Conservation (phyloP, 1,140 invertebrate genomes). For the Drosophila watanabei region DNA sequence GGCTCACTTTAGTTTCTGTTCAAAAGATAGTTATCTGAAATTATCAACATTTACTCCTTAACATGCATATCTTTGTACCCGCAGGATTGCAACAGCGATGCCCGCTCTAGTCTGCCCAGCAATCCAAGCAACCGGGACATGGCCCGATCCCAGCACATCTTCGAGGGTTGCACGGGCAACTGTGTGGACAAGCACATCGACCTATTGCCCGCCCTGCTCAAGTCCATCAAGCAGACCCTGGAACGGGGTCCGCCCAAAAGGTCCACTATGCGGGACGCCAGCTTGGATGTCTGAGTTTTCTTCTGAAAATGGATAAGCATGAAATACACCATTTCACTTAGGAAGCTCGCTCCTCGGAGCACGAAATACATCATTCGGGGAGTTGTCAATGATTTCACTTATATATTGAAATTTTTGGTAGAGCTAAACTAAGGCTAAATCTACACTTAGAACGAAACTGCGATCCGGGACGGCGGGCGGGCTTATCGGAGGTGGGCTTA, state of each 20-base stretch:
- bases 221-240: slow-evolving; percentile 90
- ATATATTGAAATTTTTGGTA: slow-evolving; percentile 73
- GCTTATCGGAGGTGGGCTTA: slow-evolving; percentile 26
- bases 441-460: slow-evolving; percentile 17
- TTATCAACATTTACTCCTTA: neutral
- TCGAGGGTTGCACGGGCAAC: slow-evolving; percentile 94
- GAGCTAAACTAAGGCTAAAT: slow-evolving; percentile 49
- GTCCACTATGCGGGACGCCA: neutral
- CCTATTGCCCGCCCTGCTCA: slow-evolving; percentile 90
- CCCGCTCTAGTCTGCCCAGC: slow-evolving; percentile 90
- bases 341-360: neutral
- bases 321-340: neutral
- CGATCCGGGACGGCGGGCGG: neutral
- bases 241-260: slow-evolving; percentile 56
- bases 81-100: slow-evolving; percentile 91
- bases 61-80: neutral
- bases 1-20: neutral
- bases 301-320: neutral
- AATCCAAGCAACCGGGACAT: slow-evolving; percentile 90
- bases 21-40: neutral
- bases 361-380: slow-evolving; percentile 6
- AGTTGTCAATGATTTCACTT: slow-evolving; percentile 29
- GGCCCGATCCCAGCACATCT: slow-evolving; percentile 89
- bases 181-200: slow-evolving; percentile 94
- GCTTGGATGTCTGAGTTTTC: neutral